Conservation (phyloP, 2,113 vertebrate genomes). For the Gracilinanus agilis region DNA sequence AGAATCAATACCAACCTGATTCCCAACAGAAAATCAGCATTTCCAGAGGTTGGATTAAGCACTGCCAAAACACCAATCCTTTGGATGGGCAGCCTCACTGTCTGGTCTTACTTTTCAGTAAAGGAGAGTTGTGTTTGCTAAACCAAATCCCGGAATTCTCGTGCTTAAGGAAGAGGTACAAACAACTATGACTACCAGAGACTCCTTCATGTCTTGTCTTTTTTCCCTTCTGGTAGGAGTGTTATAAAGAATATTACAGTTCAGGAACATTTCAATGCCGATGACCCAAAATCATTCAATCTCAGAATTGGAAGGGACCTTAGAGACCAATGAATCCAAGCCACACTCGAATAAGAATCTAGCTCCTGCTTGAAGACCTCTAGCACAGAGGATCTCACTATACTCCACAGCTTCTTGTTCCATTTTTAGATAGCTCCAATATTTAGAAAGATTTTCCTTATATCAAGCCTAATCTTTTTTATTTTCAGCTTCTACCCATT, state of each 20-base stretch:
- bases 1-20: neutral
- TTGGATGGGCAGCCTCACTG: neutral
- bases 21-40: neutral
- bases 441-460: neutral
- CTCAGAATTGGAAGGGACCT: neutral
- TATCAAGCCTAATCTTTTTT: neutral
- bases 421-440: neutral
- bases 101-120: neutral
- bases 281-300: neutral
- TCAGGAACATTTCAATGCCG: neutral
- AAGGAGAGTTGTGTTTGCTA: neutral
- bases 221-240: neutral
- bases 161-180: neutral
- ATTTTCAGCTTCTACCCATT: neutral
- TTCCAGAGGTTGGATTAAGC: neutral
- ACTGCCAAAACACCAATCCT: neutral
- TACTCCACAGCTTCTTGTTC: neutral
- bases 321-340: neutral
- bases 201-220: neutral
- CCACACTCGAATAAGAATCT: neutral
- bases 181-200: neutral
- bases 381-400: neutral
- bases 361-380: neutral
- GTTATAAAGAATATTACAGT: neutral
- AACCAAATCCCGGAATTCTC: neutral